phyloP scores from a whole-genome alignment of 1,140 invertebrate genomes.

The Lordiphosa mommai region DNA sequence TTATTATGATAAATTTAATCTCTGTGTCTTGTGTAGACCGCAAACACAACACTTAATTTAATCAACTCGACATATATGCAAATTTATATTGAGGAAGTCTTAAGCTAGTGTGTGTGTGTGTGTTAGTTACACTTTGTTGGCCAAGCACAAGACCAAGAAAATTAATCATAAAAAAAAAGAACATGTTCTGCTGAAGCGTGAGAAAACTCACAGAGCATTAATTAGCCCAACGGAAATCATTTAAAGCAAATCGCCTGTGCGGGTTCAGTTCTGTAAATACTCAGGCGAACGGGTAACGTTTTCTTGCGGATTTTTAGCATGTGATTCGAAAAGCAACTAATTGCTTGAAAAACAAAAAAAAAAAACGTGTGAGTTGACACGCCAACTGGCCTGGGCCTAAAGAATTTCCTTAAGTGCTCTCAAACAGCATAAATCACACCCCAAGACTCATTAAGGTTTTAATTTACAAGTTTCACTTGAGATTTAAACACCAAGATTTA shows the following conservation, averaged over 20 bases:
- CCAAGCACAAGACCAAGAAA: conserved; percentile 4
- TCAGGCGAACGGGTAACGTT: no score
- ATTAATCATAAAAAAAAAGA: conserved; percentile 12
- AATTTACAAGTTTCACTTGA: conserved; percentile 67
- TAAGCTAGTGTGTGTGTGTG: not conserved
- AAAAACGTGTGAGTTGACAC: conserved; percentile 52
- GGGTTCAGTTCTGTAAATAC: conserved; percentile 1
- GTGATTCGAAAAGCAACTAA: conserved; percentile 50
- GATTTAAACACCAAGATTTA: conserved; percentile 70
- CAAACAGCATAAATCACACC: conserved; percentile 52
- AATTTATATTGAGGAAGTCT: conserved; percentile 63
- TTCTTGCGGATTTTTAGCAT: conserved; percentile 6
- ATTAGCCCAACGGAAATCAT: conserved; percentile 57
- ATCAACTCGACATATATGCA: conserved; percentile 61
- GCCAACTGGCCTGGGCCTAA: conserved; percentile 5
- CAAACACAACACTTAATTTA: conserved; percentile 27
- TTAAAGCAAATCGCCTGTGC: conserved; percentile 48
- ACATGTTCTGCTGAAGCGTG: conserved; percentile 61
- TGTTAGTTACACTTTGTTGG: conserved; percentile 46
- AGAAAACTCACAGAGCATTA: conserved; percentile 73
- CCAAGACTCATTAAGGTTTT: conserved; percentile 69
- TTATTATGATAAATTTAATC: conserved; percentile 44
- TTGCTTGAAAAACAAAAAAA: conserved; percentile 49
- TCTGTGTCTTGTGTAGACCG: conserved; percentile 7
- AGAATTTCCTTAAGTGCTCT: conserved; percentile 20